Evolutionary conservation across 2,888 invertebrate genomes (phyloP).

Genomic region (Tetragonisca angustula): DNA sequence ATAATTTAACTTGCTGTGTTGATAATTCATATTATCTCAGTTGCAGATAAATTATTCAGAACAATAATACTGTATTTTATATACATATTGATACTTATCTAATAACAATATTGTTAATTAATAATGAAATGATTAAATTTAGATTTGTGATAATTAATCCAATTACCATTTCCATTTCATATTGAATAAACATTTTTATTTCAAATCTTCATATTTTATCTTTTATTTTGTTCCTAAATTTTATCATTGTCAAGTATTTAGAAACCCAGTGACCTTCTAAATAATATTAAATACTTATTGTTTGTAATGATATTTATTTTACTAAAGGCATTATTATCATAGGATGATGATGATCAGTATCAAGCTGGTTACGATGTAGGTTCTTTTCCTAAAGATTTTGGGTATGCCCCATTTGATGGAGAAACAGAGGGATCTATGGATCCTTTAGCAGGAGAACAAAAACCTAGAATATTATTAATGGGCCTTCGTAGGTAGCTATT

Average conservation of each 20-base stretch:
- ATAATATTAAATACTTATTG: not conserved
- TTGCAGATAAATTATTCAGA: slow-evolving; percentile 21
- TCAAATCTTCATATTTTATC: not conserved
- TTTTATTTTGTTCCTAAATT: not conserved
- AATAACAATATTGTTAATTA: not conserved
- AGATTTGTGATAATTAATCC: not conserved
- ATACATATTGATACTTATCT: not conserved
- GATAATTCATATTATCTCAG: slow-evolving; percentile 27
- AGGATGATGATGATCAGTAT: slow-evolving; percentile 85
- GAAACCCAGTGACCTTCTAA: not conserved
- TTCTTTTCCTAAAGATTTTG: slow-evolving; percentile 96
- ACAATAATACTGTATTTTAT: slow-evolving; percentile 5
- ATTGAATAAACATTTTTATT: not conserved
- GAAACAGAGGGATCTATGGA: slow-evolving; percentile 88
- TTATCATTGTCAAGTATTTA: not conserved
- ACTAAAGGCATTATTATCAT: slow-evolving; percentile 37
- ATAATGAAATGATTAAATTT: not conserved
- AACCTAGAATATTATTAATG: slow-evolving; percentile 97
- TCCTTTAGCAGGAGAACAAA: slow-evolving; percentile 88
- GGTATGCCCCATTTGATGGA: slow-evolving; percentile 94
- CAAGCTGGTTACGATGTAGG: slow-evolving; percentile 85
- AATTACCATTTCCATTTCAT: not conserved
- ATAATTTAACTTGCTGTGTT: slow-evolving; percentile 31
- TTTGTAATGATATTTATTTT: slow-evolving; percentile 3
- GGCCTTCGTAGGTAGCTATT: slow-evolving; percentile 91